Evolutionary conservation across 2,888 invertebrate genomes (phyloP).

Genomic region (Ectemnius cavifrons): DNA sequence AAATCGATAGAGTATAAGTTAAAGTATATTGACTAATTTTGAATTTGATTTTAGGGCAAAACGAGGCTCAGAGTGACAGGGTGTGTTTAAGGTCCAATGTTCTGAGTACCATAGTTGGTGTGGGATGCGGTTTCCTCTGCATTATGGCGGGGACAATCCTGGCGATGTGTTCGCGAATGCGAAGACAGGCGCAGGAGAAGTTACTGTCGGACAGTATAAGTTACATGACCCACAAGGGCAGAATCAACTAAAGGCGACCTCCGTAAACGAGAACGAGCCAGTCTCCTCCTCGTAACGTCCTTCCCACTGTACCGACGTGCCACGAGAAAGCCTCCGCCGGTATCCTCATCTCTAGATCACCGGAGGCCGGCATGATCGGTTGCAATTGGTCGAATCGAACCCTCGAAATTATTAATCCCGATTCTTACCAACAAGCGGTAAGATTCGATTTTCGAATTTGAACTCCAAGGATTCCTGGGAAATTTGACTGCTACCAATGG

Average conservation of each 20-base stretch:
- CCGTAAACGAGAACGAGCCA: slow-evolving; percentile 38
- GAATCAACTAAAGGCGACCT: slow-evolving; percentile 70
- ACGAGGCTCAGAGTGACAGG: slow-evolving; percentile 67
- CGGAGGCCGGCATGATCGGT: slow-evolving; percentile 23
- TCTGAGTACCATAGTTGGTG: slow-evolving; percentile 84
- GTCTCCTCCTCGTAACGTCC: slow-evolving; percentile 28
- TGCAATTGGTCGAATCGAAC: slow-evolving; percentile 15
- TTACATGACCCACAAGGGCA: slow-evolving; percentile 77
- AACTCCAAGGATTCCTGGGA: not conserved
- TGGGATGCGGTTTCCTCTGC: slow-evolving; percentile 85
- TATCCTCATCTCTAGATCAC: slow-evolving; percentile 27
- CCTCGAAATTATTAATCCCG: not conserved
- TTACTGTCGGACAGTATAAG: slow-evolving; percentile 76
- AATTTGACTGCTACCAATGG: not conserved
- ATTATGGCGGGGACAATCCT: slow-evolving; percentile 86
- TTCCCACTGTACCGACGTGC: slow-evolving; percentile 25
- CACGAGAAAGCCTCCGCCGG: slow-evolving; percentile 27
- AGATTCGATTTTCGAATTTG: not conserved
- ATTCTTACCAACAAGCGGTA: not conserved
- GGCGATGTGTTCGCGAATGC: slow-evolving; percentile 87
- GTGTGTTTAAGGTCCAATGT: slow-evolving; percentile 82
- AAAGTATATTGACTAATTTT: too few relatives aligned
- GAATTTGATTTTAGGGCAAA: slow-evolving; percentile 49
- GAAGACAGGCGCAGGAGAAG: slow-evolving; percentile 79
- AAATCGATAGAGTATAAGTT: not conserved